Evolutionary conservation across 2,888 invertebrate genomes (phyloP), one percentile per base, ranked within the genome.

Genomic region (Cryptops parisi): DNA sequence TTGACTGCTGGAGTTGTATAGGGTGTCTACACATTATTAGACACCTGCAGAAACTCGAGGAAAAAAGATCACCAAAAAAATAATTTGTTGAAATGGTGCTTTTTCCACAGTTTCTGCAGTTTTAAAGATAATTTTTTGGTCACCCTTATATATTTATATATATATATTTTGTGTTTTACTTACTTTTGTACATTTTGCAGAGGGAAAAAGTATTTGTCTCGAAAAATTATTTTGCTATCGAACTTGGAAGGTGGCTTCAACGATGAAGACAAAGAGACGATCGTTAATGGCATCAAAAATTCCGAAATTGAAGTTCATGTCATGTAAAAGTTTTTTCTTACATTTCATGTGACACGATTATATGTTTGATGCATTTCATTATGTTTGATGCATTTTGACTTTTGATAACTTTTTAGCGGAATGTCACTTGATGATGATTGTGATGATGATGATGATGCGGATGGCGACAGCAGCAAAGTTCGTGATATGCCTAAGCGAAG

Each of bases 201-300:
- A 55, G 68, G 68, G 0, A 70, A 72, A 40, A 72, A 69, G 54
- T 69, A 71, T 59, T 65, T 64, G 3, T 63, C 66, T 15, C 68
- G 68, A 43, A 77, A 81, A 59, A 72, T 84, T 47, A 73, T 82
- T 38, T 65, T 84, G 22, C 74, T 83, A 63, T 78, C 80, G 1
- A 78, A 82, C 62, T 78, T 83, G 53, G 70, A 70, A 43, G 72
- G 73, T 1, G 63, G 65, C 19, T 68, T 72, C 46, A 72, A 72
- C 51, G 67, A 70, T 22, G 72, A 74, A 54, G 68, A 76, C 53
- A 62, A 76, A 41, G 72, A 76, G n/a, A 60, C 61, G 62, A 72
- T 77, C 12, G 66, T 79, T 22, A 65, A 72, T 44, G 75, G 76
- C 26, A 68, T 81, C 19, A 72, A 77, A 59, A 71, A 74, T 48